Evolutionary conservation across 1,140 invertebrate genomes (phyloP).

Genomic region (Alviniconcha marisindica): DNA sequence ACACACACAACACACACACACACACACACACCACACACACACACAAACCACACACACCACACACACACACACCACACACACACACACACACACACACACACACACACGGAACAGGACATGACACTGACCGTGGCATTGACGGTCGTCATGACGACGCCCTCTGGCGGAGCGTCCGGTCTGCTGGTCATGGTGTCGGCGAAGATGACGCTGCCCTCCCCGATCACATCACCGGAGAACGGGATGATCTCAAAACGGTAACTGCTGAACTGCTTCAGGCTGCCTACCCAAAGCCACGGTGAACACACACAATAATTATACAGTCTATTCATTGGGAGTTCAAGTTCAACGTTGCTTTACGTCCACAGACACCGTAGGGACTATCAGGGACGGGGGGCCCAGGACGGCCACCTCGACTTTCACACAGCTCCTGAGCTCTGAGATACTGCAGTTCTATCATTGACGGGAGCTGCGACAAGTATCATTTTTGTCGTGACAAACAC

Average conservation of each 20-base stretch:
- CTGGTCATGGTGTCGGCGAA: constrained; percentile 46
- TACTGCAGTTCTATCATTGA: too few species aligned
- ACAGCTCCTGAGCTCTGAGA: too few species aligned
- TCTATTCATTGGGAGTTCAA: too few species aligned
- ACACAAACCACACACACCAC: too few species aligned
- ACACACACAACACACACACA: not conserved
- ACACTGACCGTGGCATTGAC: constrained; percentile 50
- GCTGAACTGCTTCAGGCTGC: constrained; percentile 45
- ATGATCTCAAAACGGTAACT: constrained; percentile 54
- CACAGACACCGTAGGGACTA: too few species aligned
- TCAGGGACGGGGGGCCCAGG: too few species aligned
- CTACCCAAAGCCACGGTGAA: too few species aligned
- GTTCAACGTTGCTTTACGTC: too few species aligned
- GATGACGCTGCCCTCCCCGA: constrained; percentile 51
- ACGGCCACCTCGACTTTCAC: too few species aligned
- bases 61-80: not conserved
- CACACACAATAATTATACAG: too few species aligned
- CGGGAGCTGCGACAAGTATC: too few species aligned
- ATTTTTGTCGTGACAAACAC: too few species aligned
- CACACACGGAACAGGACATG: not conserved
- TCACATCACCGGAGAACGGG: constrained; percentile 50
- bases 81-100: not conserved
- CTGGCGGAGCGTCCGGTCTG: constrained; percentile 49
- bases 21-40: not conserved
- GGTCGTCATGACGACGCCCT: constrained; percentile 28